Evolutionary conservation across 2,888 invertebrate species (phyloP), one percentile per base, ranked within the genome.

Genomic region (Tipula helvola): DNA sequence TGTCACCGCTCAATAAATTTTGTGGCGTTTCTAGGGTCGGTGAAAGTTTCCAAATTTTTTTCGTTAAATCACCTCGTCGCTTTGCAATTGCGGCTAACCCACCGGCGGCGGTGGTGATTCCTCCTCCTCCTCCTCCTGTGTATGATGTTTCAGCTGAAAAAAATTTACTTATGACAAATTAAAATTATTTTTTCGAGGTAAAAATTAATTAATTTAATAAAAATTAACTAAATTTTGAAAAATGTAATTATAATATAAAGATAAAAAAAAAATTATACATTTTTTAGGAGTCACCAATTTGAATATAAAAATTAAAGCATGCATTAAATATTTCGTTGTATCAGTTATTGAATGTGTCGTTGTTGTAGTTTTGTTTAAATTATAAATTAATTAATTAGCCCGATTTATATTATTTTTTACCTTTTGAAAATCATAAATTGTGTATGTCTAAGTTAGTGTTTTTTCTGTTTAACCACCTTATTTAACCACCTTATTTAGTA

Each of bases 11-110:
- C 5, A 85, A 18, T 86, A 87, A 87, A 88, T 91, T 91, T 86
- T 90, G 90, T 86, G 90, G 88, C 89, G 90, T 52, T 89, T 91
- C 90, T 88, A 92, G 88, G 3, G 91, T 92, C 10, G 92, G 91
- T n/a, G 92, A 91, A 2, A 92, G 89, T 88, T 91, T 88, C 91
- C 91, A 91, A 10, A 85, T 85, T 44, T 16, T 42, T 42, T 39
- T 42, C 7, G 36, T n/a, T 85, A 44, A 3, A 44, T 85, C 42
- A 39, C 41, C 84, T 2, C 84, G 84, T 7, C 85, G 85, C 16
- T 83, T 83, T 18, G 41, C 41, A n/a, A 42, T 42, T 3, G 16
- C 42, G 12, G 18, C 12, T 18, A 85, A 28, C 18, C 42, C 85
- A 18, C 41, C 39, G 10, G 10, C 18, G 8, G 7, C n/a, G 28